Conservation (phyloP, 2,113 vertebrate species). For the Malurus cyaneus region DNA sequence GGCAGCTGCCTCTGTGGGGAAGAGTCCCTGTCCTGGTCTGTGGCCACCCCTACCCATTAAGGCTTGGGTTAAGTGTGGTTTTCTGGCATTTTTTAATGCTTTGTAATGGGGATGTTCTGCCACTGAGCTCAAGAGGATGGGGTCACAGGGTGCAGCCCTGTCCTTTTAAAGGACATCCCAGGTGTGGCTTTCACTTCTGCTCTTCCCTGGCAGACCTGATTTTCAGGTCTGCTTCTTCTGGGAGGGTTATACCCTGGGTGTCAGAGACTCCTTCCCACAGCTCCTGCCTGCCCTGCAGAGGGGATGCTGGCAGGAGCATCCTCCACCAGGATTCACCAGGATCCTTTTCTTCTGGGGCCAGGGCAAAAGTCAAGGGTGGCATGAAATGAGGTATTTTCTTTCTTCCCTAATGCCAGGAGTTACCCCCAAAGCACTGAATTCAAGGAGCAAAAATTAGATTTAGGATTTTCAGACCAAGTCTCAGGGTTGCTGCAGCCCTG, state of each 20-base stretch:
- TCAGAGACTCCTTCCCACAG: not conserved
- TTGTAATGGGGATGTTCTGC: not conserved
- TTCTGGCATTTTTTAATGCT: not conserved
- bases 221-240: not conserved
- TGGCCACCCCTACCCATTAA: not conserved
- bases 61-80: not conserved
- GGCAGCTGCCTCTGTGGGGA: not conserved
- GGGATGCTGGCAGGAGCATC: not conserved
- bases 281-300: not conserved
- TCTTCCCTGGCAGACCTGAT: not conserved
- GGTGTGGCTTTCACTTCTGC: not conserved
- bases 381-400: not conserved
- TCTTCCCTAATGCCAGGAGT: not conserved
- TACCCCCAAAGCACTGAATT: not conserved
- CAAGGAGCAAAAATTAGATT: not conserved
- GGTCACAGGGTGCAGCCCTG: too few species aligned
- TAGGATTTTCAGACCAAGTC: not conserved
- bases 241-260: accelerated
- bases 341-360: not conserved
- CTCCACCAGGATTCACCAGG: not conserved
- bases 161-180: not conserved
- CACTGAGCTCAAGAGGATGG: not conserved
- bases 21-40: not conserved
- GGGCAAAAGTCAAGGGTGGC: not conserved
- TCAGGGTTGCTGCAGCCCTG: not conserved